Evolutionary conservation across 2,888 invertebrate genomes (phyloP).

Genomic region (Netelia melanura): DNA sequence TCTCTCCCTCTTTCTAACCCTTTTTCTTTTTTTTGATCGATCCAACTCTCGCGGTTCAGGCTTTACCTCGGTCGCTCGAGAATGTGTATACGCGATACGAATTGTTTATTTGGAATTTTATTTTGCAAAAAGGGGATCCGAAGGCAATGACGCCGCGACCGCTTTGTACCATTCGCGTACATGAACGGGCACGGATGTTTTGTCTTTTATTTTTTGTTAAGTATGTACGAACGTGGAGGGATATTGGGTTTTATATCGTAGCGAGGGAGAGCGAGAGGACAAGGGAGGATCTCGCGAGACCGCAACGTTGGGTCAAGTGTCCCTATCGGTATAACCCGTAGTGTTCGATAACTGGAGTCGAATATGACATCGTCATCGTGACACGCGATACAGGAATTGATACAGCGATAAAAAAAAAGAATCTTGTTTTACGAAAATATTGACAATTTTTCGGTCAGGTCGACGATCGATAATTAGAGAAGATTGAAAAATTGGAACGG

Average conservation of each 20-base stretch:
- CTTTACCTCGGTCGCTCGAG: constrained; percentile 29
- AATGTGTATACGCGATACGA: not conserved
- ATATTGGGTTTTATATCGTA: constrained; percentile 51
- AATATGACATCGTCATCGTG: not conserved
- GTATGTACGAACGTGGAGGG: constrained; percentile 6
- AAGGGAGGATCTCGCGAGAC: constrained; percentile 62
- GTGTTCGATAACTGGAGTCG: not conserved
- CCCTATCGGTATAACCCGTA: constrained; percentile 51
- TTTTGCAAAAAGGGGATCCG: constrained; percentile 22
- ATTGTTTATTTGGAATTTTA: constrained; percentile 2
- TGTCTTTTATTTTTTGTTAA: constrained; percentile 1
- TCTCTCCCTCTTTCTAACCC: not conserved
- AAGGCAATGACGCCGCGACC: constrained; percentile 47
- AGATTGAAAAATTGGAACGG: too few species aligned
- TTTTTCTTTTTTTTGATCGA: not conserved
- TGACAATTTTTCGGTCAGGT: not conserved
- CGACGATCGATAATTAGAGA: too few species aligned
- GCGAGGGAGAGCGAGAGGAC: not conserved
- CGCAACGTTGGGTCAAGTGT: constrained; percentile 79
- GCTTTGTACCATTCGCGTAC: constrained; percentile 61
- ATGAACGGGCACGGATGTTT: constrained; percentile 27
- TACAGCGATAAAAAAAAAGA: not conserved
- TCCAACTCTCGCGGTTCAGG: constrained; percentile 21
- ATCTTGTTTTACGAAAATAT: too few species aligned
- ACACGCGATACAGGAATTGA: not conserved